A percentile compares a stretch with the other conserved stretches of the same genome.
phyloP scores from a whole-genome alignment of 2,888 invertebrate genomes.

The Apeira syringaria region DNA sequence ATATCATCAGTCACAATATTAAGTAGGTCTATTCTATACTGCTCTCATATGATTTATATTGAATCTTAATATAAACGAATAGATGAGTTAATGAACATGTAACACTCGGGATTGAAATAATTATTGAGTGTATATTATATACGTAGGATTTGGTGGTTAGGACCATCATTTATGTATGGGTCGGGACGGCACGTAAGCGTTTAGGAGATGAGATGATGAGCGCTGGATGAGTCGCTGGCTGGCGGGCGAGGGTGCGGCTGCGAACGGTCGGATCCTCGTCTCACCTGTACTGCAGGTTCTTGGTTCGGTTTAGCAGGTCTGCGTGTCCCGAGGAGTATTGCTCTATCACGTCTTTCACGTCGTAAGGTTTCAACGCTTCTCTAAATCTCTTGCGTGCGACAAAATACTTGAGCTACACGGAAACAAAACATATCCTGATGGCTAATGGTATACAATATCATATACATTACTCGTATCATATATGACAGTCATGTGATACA shows the following conservation, averaged over 20 bases:
- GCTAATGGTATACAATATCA: conserved; percentile 32
- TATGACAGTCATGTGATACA: background rate
- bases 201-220: conserved; percentile 42
- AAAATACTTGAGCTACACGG: conserved; percentile 92
- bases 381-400: conserved; percentile 95
- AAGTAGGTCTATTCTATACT: too few relatives aligned
- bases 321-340: conserved; percentile 95
- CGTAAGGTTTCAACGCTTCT: conserved; percentile 96
- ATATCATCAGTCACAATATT: too few relatives aligned
- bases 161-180: too few relatives aligned
- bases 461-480: conserved; percentile 5
- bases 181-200: conserved; percentile 33
- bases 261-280: conserved; percentile 44
- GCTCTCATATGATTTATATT: too few relatives aligned
- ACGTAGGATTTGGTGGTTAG: too few relatives aligned
- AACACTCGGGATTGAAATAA: too few relatives aligned
- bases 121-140: too few relatives aligned
- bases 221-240: conserved; percentile 41
- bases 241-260: conserved; percentile 28
- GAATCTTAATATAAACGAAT: too few relatives aligned
- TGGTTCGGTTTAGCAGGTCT: conserved; percentile 93
- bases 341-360: conserved; percentile 97
- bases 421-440: conserved; percentile 71
- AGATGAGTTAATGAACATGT: too few relatives aligned
- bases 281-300: conserved; percentile 93